Evolutionary conservation across 2,888 invertebrate species (phyloP).

Genomic region (Oligia fasciuncula): DNA sequence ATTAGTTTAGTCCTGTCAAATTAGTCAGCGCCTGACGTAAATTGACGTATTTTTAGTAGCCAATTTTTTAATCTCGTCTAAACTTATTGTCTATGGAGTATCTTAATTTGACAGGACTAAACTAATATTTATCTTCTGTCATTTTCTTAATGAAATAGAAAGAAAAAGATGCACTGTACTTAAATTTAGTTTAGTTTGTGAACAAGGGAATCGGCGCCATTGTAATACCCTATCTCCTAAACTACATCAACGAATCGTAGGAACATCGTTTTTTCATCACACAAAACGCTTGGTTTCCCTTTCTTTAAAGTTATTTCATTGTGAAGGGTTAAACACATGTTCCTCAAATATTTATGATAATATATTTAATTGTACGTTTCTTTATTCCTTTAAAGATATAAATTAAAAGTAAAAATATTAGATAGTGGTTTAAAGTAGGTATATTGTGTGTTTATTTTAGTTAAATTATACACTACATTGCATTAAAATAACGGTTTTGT

Average conservation of each 20-base stretch:
- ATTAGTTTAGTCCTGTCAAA: too few relatives aligned
- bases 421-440: constrained; percentile 13
- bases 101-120: too few relatives aligned
- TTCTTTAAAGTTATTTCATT: constrained; percentile 69
- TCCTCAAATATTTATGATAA: constrained; percentile 71
- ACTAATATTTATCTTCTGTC: too few relatives aligned
- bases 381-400: constrained; percentile 52
- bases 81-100: too few relatives aligned
- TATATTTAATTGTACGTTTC: constrained; percentile 74
- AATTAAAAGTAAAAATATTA: constrained; percentile 39
- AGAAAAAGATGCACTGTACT: too few relatives aligned
- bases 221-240: constrained; percentile 51
- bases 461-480: constrained; percentile 32
- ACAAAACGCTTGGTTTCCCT: constrained; percentile 69
- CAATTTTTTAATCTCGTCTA: too few relatives aligned
- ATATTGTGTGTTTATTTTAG: constrained; percentile 38
- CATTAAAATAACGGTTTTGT: not conserved
- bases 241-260: constrained; percentile 69
- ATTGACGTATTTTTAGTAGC: too few relatives aligned
- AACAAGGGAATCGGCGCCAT: too few relatives aligned
- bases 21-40: too few relatives aligned
- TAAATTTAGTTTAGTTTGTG: too few relatives aligned
- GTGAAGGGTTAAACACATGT: constrained; percentile 72
- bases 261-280: constrained; percentile 65
- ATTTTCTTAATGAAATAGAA: too few relatives aligned